Base-by-base conservation (phyloP, 1,140 invertebrate genomes). In the Caenorhabditis briggsae region DNA sequence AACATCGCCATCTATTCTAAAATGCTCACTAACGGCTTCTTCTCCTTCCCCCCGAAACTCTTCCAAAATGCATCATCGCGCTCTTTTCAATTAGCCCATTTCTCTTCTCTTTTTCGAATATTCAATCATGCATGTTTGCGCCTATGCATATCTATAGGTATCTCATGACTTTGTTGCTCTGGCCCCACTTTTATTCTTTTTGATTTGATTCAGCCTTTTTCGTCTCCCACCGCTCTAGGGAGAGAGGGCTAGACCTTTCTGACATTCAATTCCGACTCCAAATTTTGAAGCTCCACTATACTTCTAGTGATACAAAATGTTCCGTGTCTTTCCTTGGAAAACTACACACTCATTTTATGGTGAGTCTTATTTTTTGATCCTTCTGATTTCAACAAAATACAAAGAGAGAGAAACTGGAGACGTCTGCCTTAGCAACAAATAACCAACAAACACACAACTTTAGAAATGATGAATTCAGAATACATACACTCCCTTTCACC, bases 311-410 rank as follows among this genome's bases (percentile, higher is more conserved):
- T 9, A 25, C 43, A 41, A 9, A 18, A 70, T 70, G 64, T 70
- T 46, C 18, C 64, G 64, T 46, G 64, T 70, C 18, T 64, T 64
- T 33, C 64, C 64, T 25, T 70, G 64, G 64, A 46, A 12, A 3
- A 41, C 41, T 16, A 25, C 64, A 46, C 2, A 46, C 33, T 33
- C 23, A 33, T 33, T 1, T 58, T n/a, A n/a, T 18, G 56, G 56
- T 58, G 18, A 58, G 56, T 58, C 33, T 33, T 33, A 1, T 33
- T 33, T 33, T 33, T 33, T 33, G 33, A 33, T 33, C 33, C 33
- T 33, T 33, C 33, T 33, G 33, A 33, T 33, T 33, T 33, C 33
- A 33, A 33, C 33, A 33, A 33, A 33, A n/a, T n/a, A n/a, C n/a
- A n/a, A n/a, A n/a, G n/a, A n/a, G n/a, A 33, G 33, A 3, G 33